Percentiles rank a stretch among this genome's conserved stretches.
Evolutionary conservation across 1,140 invertebrate species (phyloP).

Genomic region (Cyclargus thomasi): DNA sequence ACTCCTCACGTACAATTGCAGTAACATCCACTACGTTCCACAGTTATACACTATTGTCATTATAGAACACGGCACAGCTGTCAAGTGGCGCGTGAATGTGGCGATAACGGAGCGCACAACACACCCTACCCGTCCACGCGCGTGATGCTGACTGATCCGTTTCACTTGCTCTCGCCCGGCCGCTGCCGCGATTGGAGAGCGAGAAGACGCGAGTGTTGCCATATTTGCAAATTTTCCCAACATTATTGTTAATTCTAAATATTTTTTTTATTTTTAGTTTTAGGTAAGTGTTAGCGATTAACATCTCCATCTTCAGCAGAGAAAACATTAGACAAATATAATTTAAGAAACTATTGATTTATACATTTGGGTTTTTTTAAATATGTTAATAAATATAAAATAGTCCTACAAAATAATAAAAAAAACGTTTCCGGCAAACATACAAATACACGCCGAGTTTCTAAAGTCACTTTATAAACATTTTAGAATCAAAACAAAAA

Average conservation of each 20-base stretch:
- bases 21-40: constrained; percentile 55
- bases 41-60: constrained; percentile 55
- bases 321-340: no score
- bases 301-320: no score
- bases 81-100: constrained; percentile 64
- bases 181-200: constrained; percentile 54
- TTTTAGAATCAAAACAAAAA: no score
- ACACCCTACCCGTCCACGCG: constrained; percentile 52
- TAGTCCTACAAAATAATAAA: no score
- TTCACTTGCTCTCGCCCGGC: constrained; percentile 53
- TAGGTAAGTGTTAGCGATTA: no score
- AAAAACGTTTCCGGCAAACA: no score
- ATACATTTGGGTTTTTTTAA: no score
- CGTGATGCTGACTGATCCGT: constrained; percentile 69
- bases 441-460: no score
- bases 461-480: no score
- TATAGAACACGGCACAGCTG: constrained; percentile 54
- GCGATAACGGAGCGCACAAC: constrained; percentile 29
- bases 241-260: constrained; percentile 6
- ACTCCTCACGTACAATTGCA: constrained; percentile 41
- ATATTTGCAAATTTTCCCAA: constrained; percentile 34
- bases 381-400: no score
- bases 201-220: constrained; percentile 45
- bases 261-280: no score
- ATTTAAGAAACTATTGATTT: no score